A percentile compares a stretch with the other conserved stretches of the same genome.
Conservation (phyloP, 2,797 vertebrate genomes). For the Melopsittacus undulatus region DNA sequence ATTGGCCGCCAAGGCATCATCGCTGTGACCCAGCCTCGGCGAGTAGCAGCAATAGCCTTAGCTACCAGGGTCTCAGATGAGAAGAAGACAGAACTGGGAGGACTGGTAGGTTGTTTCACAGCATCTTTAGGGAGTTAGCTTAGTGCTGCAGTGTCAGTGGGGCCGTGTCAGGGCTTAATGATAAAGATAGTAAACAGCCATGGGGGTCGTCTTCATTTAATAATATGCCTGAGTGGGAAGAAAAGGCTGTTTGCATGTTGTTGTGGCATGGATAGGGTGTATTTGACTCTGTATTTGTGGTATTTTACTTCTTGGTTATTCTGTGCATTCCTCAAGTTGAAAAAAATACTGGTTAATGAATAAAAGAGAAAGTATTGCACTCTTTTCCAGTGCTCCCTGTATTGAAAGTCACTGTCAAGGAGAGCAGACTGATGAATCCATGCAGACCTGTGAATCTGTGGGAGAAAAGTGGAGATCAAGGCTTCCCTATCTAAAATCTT, state of each 20-base stretch:
- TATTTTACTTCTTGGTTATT: neutral
- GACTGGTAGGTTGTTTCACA: constrained; percentile 80
- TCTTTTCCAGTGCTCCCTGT: neutral
- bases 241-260: neutral
- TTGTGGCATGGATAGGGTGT: accelerated
- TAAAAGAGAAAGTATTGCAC: accelerated
- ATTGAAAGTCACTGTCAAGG: neutral
- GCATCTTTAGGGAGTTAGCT: neutral
- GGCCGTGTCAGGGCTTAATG: neutral
- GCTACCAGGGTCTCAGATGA: constrained; percentile 93
- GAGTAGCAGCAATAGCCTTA: constrained; percentile 94
- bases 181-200: neutral
- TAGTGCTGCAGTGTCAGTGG: neutral
- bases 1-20: constrained; percentile 87
- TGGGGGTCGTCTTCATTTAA: neutral
- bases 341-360: neutral
- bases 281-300: neutral
- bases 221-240: too few relatives aligned
- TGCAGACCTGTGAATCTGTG: neutral
- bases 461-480: neutral
- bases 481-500: neutral
- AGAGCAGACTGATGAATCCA: neutral
- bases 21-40: constrained; percentile 92
- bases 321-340: neutral
- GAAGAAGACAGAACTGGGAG: constrained; percentile 90